Percentiles rank a stretch among this genome's conserved stretches.
These are phyloP conservation scores for Laothoe populi DNA, from an alignment of 2,888 invertebrate genomes.

Conservation along the genomic window DNA sequence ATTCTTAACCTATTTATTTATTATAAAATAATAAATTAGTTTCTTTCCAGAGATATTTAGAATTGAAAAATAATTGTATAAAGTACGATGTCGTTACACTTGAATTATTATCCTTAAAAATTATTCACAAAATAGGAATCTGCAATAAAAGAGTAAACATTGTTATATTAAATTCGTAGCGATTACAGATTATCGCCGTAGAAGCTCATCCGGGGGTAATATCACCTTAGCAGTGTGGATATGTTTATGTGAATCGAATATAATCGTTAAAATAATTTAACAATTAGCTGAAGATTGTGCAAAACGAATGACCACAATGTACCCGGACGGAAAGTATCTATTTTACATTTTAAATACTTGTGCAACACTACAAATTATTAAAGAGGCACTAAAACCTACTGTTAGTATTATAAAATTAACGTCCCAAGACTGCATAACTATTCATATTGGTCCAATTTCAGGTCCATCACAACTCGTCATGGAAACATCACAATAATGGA, in stretches of 20 bases:
- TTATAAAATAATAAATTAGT: slow-evolving; percentile 56
- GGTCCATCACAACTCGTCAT: slow-evolving; percentile 63
- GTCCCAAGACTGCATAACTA: slow-evolving; percentile 29
- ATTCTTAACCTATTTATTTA: slow-evolving; percentile 53
- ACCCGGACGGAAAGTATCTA: slow-evolving; percentile 59
- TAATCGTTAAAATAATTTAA: slow-evolving; percentile 34
- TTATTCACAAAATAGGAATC: slow-evolving; percentile 81
- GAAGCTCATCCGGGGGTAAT: slow-evolving; percentile 26
- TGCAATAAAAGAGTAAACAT: slow-evolving; percentile 66
- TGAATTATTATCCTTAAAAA: slow-evolving; percentile 70
- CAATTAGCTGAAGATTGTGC: slow-evolving; percentile 36
- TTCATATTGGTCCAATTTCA: slow-evolving; percentile 72
- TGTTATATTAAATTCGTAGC: slow-evolving; percentile 27
- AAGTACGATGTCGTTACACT: slow-evolving; percentile 40
- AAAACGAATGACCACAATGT: slow-evolving; percentile 31
- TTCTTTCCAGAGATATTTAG: slow-evolving; percentile 51
- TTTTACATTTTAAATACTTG: slow-evolving; percentile 11
- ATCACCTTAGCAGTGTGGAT: slow-evolving; percentile 52
- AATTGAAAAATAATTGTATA: slow-evolving; percentile 53
- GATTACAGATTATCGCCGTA: slow-evolving; percentile 9
- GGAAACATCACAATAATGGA: slow-evolving; percentile 55
- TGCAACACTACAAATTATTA: not conserved
- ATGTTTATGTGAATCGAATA: slow-evolving; percentile 44
- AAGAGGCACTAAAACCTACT: slow-evolving; percentile 1
- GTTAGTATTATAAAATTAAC: not conserved